These are phyloP conservation scores for Malaclemys terrapin DNA, from an alignment of 2,113 vertebrate genomes.

Conservation along the genomic window DNA sequence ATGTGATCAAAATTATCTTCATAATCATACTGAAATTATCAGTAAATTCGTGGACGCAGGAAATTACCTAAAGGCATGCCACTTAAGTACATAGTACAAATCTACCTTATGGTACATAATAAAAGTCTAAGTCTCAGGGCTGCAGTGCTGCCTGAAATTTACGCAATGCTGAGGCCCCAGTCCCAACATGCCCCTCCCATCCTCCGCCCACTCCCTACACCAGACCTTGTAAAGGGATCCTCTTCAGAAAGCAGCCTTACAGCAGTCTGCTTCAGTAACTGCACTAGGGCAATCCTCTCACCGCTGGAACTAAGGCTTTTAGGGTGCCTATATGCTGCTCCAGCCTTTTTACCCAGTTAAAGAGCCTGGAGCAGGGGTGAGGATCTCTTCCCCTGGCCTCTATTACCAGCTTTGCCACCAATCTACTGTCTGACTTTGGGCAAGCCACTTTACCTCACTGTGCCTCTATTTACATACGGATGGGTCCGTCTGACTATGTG, in stretches of 20 bases:
- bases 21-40: background rate
- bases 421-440: background rate
- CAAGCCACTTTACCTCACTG: background rate
- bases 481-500: background rate
- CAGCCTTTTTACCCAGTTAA: background rate
- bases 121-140: background rate
- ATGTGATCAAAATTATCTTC: background rate
- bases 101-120: background rate
- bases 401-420: background rate
- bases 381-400: background rate
- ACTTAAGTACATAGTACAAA: background rate
- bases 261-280: fast-evolving
- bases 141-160: background rate
- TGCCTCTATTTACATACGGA: background rate
- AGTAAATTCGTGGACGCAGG: background rate
- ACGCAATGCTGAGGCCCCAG: background rate
- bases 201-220: fast-evolving
- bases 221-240: background rate
- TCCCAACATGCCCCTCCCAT: background rate
- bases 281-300: background rate
- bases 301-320: background rate
- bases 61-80: background rate
- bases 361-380: background rate
- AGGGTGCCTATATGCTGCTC: background rate
- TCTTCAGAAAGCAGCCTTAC: background rate